Percentiles rank a stretch among this genome's conserved stretches.
phyloP scores from a whole-genome alignment of 2,113 vertebrate species.

The Chrysemys picta region DNA sequence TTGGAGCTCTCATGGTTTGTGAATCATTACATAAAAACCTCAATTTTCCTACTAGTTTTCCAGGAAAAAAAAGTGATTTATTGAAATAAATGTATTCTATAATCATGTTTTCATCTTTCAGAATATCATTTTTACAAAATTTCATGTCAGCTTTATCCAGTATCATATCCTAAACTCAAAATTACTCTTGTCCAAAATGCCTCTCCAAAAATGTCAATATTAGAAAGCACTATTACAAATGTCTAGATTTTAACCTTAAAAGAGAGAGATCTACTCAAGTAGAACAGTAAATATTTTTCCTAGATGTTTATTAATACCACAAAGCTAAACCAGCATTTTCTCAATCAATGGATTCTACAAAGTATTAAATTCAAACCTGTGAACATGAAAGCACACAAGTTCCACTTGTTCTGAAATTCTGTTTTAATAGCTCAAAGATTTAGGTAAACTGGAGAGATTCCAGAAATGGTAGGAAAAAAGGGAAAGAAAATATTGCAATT shows the following conservation, averaged over 20 bases:
- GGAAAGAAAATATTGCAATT: neutral
- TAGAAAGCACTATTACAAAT: neutral
- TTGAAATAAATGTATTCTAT: neutral
- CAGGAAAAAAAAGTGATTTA: slow-evolving; percentile 3
- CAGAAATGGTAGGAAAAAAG: neutral
- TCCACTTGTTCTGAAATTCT: neutral
- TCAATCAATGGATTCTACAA: neutral
- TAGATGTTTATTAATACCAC: neutral
- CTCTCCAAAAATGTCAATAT: neutral
- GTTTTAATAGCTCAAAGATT: neutral
- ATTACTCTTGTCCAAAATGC: neutral
- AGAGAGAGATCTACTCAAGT: neutral
- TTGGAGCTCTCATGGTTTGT: slow-evolving; percentile 16
- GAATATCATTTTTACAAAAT: neutral
- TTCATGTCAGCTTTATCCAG: neutral
- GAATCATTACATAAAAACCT: neutral
- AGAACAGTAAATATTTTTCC: neutral
- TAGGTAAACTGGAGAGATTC: neutral
- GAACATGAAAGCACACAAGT: neutral
- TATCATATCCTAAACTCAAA: neutral
- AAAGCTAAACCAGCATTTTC: neutral
- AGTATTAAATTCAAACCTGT: neutral
- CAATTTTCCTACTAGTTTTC: neutral
- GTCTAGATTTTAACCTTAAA: neutral
- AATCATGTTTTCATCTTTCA: slow-evolving; percentile 7